Evolutionary conservation across 1,140 invertebrate genomes (phyloP).

Genomic region (Zelostemma sp.): DNA sequence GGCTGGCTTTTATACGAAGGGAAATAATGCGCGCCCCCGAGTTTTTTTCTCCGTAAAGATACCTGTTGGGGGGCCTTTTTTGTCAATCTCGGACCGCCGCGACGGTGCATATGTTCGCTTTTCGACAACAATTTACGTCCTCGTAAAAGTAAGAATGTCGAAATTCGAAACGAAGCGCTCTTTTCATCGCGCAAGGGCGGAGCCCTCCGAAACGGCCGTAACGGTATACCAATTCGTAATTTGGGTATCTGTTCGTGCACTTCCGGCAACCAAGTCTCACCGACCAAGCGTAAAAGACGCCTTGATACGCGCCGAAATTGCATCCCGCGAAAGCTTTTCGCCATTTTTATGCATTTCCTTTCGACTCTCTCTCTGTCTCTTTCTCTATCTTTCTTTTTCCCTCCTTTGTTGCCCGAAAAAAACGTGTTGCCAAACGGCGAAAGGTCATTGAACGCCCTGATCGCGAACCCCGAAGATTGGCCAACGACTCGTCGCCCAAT

Average conservation of each 20-base stretch:
- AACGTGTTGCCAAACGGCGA: too few relatives aligned
- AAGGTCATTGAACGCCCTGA: neutral
- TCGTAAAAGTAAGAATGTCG: constrained; percentile 54
- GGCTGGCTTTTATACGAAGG: too few relatives aligned
- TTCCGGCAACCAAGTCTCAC: constrained; percentile 41
- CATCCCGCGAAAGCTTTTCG: constrained; percentile 7
- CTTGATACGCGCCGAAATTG: constrained; percentile 21
- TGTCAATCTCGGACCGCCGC: too few relatives aligned
- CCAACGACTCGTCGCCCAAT: constrained; percentile 9
- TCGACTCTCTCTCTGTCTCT: too few relatives aligned
- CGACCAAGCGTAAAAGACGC: constrained; percentile 28
- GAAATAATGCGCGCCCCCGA: too few relatives aligned
- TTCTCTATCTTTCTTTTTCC: too few relatives aligned
- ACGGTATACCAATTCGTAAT: constrained; percentile 61
- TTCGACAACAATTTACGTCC: constrained; percentile 47
- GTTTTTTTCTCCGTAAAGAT: too few relatives aligned
- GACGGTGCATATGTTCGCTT: constrained; percentile 8
- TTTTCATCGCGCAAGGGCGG: constrained; percentile 21
- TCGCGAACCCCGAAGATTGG: neutral
- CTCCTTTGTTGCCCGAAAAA: too few relatives aligned
- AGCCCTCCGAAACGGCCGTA: constrained; percentile 48
- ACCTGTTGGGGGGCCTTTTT: too few relatives aligned
- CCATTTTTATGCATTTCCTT: neutral
- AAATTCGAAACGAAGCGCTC: constrained; percentile 50
- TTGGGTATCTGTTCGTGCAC: constrained; percentile 54